Conservation (phyloP, 2,888 invertebrate genomes). For the Altica lythri region DNA sequence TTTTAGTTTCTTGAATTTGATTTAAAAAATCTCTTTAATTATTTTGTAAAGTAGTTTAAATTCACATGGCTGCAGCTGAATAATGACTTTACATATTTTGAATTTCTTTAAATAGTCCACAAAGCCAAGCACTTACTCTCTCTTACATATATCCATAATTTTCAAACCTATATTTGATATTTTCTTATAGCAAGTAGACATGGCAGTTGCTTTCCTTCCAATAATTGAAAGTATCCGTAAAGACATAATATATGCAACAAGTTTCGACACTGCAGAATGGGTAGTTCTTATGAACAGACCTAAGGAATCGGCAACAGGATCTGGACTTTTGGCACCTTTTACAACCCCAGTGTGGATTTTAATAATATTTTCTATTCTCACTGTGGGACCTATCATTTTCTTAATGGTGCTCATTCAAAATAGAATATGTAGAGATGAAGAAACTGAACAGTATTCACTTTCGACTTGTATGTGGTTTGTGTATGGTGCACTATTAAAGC, state of each 20-base stretch:
- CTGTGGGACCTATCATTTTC: conserved; percentile 80
- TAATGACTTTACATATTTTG: too few relatives aligned
- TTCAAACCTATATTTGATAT: background rate
- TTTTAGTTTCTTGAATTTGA: too few relatives aligned
- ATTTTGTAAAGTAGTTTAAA: too few relatives aligned
- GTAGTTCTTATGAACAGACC: conserved; percentile 82
- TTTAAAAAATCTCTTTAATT: too few relatives aligned
- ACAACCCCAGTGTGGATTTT: conserved; percentile 65
- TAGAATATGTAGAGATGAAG: conserved; percentile 65
- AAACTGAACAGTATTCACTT: conserved; percentile 64
- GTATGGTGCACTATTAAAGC: conserved; percentile 85
- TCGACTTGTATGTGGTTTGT: conserved; percentile 84
- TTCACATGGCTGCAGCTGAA: too few relatives aligned
- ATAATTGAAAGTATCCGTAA: conserved; percentile 61
- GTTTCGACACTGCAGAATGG: conserved; percentile 77
- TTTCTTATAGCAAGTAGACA: conserved; percentile 68
- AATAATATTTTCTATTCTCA: conserved; percentile 71
- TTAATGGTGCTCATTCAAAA: conserved; percentile 68
- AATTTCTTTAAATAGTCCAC: too few relatives aligned
- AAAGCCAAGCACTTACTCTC: too few relatives aligned
- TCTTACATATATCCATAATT: conserved; percentile 1
- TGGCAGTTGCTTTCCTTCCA: conserved; percentile 80
- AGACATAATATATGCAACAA: conserved; percentile 65
- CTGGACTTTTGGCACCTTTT: conserved; percentile 83
- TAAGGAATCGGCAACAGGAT: conserved; percentile 79